These are phyloP conservation scores for Cebus imitator DNA, from an alignment of 2,113 vertebrate species.

Conservation along the genomic window DNA sequence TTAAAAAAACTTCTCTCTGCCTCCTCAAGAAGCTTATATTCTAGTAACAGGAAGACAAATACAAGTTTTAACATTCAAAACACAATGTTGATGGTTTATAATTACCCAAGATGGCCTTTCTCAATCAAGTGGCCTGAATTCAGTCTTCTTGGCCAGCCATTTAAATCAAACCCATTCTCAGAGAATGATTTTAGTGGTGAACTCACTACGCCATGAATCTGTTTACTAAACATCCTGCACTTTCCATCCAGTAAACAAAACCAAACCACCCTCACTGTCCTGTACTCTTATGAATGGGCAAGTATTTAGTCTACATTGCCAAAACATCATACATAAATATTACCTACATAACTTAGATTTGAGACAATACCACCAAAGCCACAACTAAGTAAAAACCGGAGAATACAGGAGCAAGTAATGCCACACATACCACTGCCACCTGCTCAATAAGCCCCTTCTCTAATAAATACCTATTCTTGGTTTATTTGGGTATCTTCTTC, in stretches of 20 bases:
- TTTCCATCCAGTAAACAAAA: background rate
- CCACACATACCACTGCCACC: background rate
- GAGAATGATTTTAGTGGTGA: background rate
- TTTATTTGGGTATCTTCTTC: background rate
- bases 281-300: background rate
- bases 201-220: background rate
- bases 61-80: slow-evolving; percentile 1
- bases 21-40: background rate
- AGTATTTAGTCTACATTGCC: background rate
- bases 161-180: slow-evolving; percentile 7
- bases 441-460: background rate
- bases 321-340: background rate
- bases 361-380: background rate
- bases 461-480: background rate
- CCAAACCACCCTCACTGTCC: background rate
- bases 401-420: background rate
- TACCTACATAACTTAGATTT: background rate
- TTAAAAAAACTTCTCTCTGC: background rate
- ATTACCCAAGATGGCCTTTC: background rate
- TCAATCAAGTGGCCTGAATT: background rate
- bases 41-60: background rate
- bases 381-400: slow-evolving; percentile 25
- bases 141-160: background rate
- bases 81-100: background rate
- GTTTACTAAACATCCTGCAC: background rate